Conservation (phyloP, 2,888 invertebrate genomes). For the Acanthoscelides obtectus region DNA sequence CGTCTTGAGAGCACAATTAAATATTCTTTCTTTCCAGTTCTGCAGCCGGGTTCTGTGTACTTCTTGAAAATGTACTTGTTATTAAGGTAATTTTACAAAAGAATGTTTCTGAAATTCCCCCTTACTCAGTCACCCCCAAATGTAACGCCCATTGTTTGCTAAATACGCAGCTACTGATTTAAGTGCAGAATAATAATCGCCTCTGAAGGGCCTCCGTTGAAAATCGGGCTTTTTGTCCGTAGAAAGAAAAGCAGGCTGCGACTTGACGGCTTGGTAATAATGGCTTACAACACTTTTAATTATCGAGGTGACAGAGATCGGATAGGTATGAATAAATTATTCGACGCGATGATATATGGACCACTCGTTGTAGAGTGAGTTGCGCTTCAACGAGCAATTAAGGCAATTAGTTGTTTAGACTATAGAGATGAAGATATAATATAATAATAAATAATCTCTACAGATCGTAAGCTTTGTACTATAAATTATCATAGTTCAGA, state of each 20-base stretch:
- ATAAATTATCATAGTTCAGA: too few relatives aligned
- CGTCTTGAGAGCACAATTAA: too few relatives aligned
- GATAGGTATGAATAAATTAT: not conserved
- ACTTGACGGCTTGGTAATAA: not conserved
- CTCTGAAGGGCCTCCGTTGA: not conserved
- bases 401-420: not conserved
- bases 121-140: not conserved
- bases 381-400: not conserved
- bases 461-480: too few relatives aligned
- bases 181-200: not conserved
- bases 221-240: not conserved
- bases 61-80: too few relatives aligned
- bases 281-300: not conserved
- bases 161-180: constrained; percentile 32
- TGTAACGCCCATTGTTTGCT: constrained; percentile 34
- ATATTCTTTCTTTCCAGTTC: too few relatives aligned
- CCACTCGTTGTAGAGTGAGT: not conserved
- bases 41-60: too few relatives aligned
- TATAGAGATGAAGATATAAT: not conserved
- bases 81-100: too few relatives aligned
- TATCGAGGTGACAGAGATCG: not conserved
- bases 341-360: not conserved
- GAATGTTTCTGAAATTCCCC: too few relatives aligned
- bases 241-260: not conserved
- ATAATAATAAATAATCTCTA: not conserved